A percentile compares a stretch with the other conserved stretches of the same genome.
Conservation (phyloP, 2,797 vertebrate genomes). For the Acanthurus leucopareius region DNA sequence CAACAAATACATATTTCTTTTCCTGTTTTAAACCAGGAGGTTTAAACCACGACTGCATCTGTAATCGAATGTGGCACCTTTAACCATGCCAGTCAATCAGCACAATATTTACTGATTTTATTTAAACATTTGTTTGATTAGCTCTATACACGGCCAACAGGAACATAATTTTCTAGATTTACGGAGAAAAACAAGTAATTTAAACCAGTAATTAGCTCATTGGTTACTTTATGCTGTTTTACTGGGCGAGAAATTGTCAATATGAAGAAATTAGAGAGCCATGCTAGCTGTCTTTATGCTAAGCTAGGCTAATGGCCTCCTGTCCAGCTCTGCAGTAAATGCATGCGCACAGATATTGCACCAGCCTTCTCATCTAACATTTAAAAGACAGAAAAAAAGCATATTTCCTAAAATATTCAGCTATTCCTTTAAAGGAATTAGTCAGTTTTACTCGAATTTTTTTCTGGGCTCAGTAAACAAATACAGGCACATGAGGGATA, state of each 20-base stretch:
- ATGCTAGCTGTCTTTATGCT: not conserved
- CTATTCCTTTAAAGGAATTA: not conserved
- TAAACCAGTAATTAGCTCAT: too few species aligned
- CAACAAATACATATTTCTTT: not conserved
- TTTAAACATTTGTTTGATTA: not conserved
- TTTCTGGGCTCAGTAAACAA: not conserved
- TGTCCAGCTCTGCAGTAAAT: not conserved
- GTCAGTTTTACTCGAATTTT: not conserved
- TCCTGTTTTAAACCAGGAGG: slow-evolving; percentile 32
- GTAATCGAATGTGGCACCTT: slow-evolving; percentile 27
- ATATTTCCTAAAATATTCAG: not conserved
- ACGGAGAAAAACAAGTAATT: too few species aligned
- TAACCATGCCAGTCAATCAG: slow-evolving; percentile 47
- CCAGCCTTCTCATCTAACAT: not conserved
- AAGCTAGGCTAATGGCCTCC: not conserved
- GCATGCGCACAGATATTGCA: not conserved
- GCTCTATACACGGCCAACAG: not conserved
- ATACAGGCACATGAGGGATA: not conserved
- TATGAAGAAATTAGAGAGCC: not conserved
- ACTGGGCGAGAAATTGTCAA: too few species aligned
- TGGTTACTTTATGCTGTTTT: too few species aligned
- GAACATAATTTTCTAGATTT: not conserved
- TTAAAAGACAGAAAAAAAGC: not conserved
- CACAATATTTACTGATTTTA: slow-evolving; percentile 47
- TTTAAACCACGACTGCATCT: slow-evolving; percentile 35